Evolutionary conservation across 2,113 vertebrate species (phyloP).

Genomic region (Daphoenositta chrysoptera): DNA sequence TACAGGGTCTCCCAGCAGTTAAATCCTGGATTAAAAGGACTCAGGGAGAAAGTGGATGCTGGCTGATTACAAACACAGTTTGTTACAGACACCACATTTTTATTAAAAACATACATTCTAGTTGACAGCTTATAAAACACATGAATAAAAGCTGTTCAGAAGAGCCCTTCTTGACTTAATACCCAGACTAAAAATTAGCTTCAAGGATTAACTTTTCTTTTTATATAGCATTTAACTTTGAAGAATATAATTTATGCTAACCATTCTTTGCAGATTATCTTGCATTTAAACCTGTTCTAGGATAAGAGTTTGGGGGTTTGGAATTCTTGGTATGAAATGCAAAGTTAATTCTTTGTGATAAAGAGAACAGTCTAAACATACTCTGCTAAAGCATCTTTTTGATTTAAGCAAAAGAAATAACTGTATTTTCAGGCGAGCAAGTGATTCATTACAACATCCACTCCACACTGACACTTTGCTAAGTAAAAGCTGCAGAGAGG

Average conservation of each 20-base stretch:
- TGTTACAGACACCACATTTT: neutral
- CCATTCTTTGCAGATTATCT: neutral
- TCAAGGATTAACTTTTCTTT: neutral
- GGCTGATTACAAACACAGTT: neutral
- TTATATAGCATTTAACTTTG: neutral
- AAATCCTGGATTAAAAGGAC: conserved; percentile 7
- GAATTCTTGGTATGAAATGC: neutral
- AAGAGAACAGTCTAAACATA: neutral
- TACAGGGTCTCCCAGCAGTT: neutral
- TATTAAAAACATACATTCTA: neutral
- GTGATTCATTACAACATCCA: neutral
- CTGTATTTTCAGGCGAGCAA: neutral
- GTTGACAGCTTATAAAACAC: neutral
- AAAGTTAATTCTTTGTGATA: neutral
- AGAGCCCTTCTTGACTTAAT: neutral
- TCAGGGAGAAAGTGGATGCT: neutral
- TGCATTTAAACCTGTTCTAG: neutral
- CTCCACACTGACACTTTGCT: neutral
- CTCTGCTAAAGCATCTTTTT: neutral
- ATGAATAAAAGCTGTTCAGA: neutral
- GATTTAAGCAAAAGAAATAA: neutral
- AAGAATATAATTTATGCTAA: conserved; percentile 5
- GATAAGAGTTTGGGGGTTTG: neutral
- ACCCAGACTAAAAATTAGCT: neutral
- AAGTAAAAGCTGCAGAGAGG: neutral